Evolutionary conservation across 2,797 vertebrate species (phyloP).

Genomic region (Anguilla anguilla): DNA sequence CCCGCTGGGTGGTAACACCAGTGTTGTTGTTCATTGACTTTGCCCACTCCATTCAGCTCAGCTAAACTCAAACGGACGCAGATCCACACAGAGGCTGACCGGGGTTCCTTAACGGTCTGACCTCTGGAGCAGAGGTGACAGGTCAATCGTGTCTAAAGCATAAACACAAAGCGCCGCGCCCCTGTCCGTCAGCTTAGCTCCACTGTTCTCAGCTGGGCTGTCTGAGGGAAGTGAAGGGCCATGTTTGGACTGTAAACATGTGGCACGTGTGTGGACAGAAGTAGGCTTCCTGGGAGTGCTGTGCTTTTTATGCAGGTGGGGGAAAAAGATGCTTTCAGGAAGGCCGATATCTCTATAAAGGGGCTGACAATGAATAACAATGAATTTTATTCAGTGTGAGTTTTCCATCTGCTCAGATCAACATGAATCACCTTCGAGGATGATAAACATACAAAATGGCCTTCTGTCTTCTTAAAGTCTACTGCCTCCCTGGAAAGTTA

Average conservation of each 20-base stretch:
- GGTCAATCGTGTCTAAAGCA: slow-evolving; percentile 52
- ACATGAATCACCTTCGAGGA: background rate
- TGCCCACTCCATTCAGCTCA: background rate
- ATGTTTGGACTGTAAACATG: slow-evolving; percentile 67
- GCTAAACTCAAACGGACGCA: background rate
- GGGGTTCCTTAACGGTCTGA: slow-evolving; percentile 25
- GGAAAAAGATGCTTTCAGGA: background rate
- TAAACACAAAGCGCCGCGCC: slow-evolving; percentile 55
- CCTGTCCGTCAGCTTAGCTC: slow-evolving; percentile 33
- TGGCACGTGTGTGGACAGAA: background rate
- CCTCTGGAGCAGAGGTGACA: slow-evolving; percentile 30
- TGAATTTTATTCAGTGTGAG: background rate
- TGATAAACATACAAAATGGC: background rate
- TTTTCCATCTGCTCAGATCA: background rate
- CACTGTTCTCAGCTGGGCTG: slow-evolving; percentile 39
- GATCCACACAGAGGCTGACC: background rate
- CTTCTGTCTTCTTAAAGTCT: background rate
- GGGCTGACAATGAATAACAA: background rate
- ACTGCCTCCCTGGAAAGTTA: background rate
- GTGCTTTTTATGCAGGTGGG: background rate
- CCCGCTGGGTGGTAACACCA: background rate
- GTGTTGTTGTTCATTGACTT: no score
- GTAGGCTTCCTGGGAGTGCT: background rate
- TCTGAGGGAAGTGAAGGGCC: slow-evolving; percentile 28
- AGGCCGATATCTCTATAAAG: background rate